Percentiles rank a stretch among this genome's conserved stretches.
Conservation (phyloP, 1,140 invertebrate genomes). For the Pseudomyrmex pallidus region DNA sequence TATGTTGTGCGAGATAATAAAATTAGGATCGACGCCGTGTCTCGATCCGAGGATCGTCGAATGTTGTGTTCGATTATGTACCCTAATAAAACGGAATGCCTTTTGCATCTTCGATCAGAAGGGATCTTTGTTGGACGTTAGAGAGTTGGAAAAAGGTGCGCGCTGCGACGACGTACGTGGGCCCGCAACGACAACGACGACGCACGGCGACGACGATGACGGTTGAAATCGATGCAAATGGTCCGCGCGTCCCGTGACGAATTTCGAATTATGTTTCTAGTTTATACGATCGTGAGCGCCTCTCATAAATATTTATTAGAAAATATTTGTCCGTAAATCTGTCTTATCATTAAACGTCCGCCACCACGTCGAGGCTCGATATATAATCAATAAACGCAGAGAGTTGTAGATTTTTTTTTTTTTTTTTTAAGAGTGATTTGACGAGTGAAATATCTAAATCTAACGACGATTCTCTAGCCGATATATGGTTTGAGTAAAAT, state of each 20-base stretch:
- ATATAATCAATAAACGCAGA: slow-evolving; percentile 20
- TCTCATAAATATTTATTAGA: slow-evolving; percentile 61
- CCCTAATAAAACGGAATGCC: slow-evolving; percentile 34
- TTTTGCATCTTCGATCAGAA: slow-evolving; percentile 22
- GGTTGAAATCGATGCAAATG: slow-evolving; percentile 56
- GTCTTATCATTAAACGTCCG: slow-evolving; percentile 27
- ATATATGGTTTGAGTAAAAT: neutral
- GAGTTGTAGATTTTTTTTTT: neutral
- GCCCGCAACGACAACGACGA: neutral
- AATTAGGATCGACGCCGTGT: slow-evolving; percentile 37
- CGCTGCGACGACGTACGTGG: slow-evolving; percentile 22
- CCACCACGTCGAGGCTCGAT: slow-evolving; percentile 13
- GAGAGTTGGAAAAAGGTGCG: neutral
- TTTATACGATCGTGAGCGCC: slow-evolving; percentile 42
- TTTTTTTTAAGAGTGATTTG: neutral
- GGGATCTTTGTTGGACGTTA: neutral
- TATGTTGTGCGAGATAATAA: slow-evolving; percentile 48
- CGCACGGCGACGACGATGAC: slow-evolving; percentile 36
- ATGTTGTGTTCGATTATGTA: slow-evolving; percentile 35
- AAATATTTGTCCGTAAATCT: slow-evolving; percentile 56
- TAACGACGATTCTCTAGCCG: too few relatives aligned
- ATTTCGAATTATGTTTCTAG: slow-evolving; percentile 61
- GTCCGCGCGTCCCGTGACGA: slow-evolving; percentile 55
- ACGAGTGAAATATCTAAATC: too few relatives aligned
- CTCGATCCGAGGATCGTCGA: slow-evolving; percentile 14